Evolutionary conservation across 2,888 invertebrate genomes (phyloP), one percentile per base, ranked within the genome.

Genomic region (Halictus quadricinctus): DNA sequence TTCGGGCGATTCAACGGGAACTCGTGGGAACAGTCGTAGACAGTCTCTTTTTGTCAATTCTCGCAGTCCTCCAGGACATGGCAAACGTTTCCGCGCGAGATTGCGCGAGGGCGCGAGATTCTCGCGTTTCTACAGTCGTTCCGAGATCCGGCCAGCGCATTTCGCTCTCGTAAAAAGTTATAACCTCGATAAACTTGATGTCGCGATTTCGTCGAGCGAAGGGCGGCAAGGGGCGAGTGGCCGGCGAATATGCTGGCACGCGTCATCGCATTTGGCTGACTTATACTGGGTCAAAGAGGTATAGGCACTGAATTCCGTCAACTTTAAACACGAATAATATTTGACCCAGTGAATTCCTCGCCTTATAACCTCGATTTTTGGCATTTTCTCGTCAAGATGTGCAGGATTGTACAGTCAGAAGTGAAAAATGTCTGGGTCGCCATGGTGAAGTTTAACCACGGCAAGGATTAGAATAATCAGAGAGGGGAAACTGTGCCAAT

Each of bases 181-280:
- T 36, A 15, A 41, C 48, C 7, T 43, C 50, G 25, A 54, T 80
- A 76, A 79, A 72, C 54, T 64, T 64, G 13, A 41, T 54, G 70
- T 29, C 50, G n/a, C 21, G 50, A n/a, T n/a, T 25, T 4, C 18
- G 15, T 25, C 78, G 69, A 41, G 41, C 21, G 4, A 21, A 64
- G 64, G 64, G 41, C 21, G 21, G 41, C 18, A 1, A 36, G 48
- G 7, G 29, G 2, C 12, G 29, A 36, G 15, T 21, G 25, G 21
- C 18, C 29, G 21, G 2, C 21, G 41, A 41, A 10, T n/a, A 12
- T 43, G 15, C 18, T 43, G 10, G 15, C 46, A 21, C 54, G 80
- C 80, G 85, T 85, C 84, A 70, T 85, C 50, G 80, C 85, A 54
- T 77, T 75, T 13, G 75, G 64, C 85, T 85, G 85, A 81, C 81